Evolutionary conservation across 2,797 vertebrate genomes (phyloP), one percentile per base, ranked within the genome.

Genomic region (Urosaurus nigricauda): DNA sequence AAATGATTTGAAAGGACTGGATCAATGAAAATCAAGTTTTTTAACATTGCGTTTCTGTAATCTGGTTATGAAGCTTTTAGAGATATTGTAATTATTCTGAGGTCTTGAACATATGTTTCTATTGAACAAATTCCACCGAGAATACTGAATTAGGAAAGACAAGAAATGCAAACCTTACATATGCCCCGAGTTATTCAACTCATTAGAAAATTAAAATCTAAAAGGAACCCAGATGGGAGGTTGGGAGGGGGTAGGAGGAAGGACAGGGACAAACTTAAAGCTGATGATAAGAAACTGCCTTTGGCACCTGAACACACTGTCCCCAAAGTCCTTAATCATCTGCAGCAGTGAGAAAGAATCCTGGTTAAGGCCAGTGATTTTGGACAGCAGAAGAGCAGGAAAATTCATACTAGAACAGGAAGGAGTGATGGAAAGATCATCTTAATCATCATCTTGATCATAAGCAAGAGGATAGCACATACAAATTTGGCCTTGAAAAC

Each of bases 31-130:
- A 97, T 95, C 91, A 93, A 94, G 84, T 97, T 97, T 96, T 51
- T 88, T 83, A 94, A 95, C 92, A 92, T 95, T 95, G 94, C 87
- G 89, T 94, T 96, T 95, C 95, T 94, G 94, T 97, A 97, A 97
- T 95, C 95, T 95, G 92, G 97, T 98, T 97, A 97, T 32, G 91
- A 96, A 97, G 96, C 97, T 97, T 97, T 97, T 96, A 97, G 96
- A 96, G 97, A 96, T 95, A 97, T 92, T 90, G 75, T 95, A 96
- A 97, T 97, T 97, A 97, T 96, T 97, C 89, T 94, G 94, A 96
- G 95, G 95, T 94, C 95, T 89, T 92, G 87, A 96, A 94, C 96
- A 96, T 95, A 97, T 96, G 96, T 95, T 97, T 96, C 93, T 87
- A 94, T 89, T 89, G 89, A 94, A 83, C 92, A 88, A 91, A 95